Conservation (phyloP, 2,888 invertebrate genomes). For the Himalopsyche japonica region DNA sequence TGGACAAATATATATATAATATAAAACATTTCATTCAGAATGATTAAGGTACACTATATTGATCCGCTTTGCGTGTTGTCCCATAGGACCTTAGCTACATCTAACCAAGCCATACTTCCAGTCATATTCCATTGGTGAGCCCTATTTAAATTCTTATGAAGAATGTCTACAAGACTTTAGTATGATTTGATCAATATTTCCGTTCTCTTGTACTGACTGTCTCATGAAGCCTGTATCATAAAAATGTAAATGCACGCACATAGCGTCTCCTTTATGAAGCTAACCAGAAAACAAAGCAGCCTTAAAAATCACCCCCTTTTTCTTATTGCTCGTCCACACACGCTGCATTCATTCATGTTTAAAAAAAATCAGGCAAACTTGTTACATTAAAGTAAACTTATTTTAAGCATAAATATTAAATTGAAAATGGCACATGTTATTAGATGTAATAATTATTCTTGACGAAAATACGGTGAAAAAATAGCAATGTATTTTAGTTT, state of each 20-base stretch:
- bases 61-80: background rate
- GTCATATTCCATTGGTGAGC: background rate
- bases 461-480: too few species aligned
- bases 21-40: too few species aligned
- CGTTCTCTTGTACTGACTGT: background rate
- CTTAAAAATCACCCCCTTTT: background rate
- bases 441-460: too few species aligned
- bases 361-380: too few species aligned
- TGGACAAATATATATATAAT: too few species aligned
- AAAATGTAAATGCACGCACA: conserved; percentile 33
- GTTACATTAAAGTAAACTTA: too few species aligned
- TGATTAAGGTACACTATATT: too few species aligned
- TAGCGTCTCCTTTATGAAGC: conserved; percentile 8
- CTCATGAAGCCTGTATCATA: conserved; percentile 9
- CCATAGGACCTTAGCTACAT: background rate
- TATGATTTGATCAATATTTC: conserved; percentile 21
- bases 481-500: too few species aligned
- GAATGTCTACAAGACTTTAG: background rate
- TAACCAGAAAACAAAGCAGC: conserved; percentile 26
- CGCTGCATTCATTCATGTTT: too few species aligned
- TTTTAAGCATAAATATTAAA: too few species aligned
- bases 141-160: conserved; percentile 16
- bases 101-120: background rate
- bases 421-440: too few species aligned
- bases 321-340: background rate